phyloP scores from a whole-genome alignment of 2,888 invertebrate genomes.

The Chrysina gloriosa region DNA sequence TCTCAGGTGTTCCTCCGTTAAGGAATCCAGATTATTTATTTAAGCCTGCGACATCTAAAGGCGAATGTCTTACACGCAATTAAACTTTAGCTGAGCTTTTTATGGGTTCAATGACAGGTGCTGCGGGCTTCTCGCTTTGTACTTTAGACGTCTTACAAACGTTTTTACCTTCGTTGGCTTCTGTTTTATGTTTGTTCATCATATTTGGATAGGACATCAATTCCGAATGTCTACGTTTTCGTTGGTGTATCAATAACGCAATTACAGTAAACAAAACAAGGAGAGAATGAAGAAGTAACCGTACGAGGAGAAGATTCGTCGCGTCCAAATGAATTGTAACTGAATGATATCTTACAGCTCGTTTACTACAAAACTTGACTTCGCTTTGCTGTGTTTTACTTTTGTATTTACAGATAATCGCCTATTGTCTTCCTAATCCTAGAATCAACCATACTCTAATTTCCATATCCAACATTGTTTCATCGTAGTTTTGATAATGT shows the following conservation, averaged over 20 bases:
- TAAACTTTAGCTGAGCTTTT: conserved; percentile 36
- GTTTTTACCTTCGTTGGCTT: not conserved
- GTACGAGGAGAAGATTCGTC: no score
- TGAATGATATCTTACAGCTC: no score
- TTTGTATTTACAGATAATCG: conserved; percentile 17
- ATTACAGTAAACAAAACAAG: no score
- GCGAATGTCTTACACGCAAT: conserved; percentile 36
- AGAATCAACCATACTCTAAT: not conserved
- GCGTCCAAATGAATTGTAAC: no score
- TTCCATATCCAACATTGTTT: conserved; percentile 25
- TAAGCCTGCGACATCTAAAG: conserved; percentile 31
- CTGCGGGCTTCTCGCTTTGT: conserved; percentile 12
- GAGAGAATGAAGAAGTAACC: no score
- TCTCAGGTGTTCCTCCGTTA: conserved; percentile 28
- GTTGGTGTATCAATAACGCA: not conserved
- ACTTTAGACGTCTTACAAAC: not conserved
- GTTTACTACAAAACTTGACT: no score
- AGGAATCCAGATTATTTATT: conserved; percentile 36
- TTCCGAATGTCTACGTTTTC: not conserved
- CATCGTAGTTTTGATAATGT: not conserved
- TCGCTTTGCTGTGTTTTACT: no score
- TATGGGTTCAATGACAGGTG: conserved; percentile 32
- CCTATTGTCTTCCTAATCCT: not conserved
- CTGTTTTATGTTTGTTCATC: conserved; percentile 12
- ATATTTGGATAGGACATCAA: not conserved